Evolutionary conservation across 2,797 vertebrate species (phyloP), one percentile per base, ranked within the genome.

Genomic region (Alfaro cultratus): DNA sequence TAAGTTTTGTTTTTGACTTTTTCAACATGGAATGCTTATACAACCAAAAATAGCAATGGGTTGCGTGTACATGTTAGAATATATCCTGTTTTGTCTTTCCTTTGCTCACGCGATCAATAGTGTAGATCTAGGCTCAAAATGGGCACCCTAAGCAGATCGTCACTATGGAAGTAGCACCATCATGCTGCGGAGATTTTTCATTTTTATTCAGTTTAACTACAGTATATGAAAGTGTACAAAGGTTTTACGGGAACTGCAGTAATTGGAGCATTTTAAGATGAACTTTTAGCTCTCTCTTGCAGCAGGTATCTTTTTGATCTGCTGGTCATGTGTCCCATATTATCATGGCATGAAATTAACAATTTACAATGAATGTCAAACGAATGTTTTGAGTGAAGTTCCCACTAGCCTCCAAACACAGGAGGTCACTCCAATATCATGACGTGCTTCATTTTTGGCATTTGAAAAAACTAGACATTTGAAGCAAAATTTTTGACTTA

Each of bases 381-480:
- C 21, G 13, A 70, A 21, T 31, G 29, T 62, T 34, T 62, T 62
- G 57, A 36, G 60, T 21, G 16, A 36, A 64, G 16, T 10, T 36
- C 60, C 31, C 31, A 62, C 31, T 15, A 62, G 0, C 16, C 60
- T 36, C 31, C 16, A 36, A 64, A 41, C 67, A 15, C 26, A 23
- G 15, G 36, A 5, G 0, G 62, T 29, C 46, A 34, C 26, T 80
- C 21, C 43, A 74, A 75, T 34, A 21, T 26, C 9, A 81, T 23
- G 12, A 15, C 23, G 4, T 77, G 36, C 18, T 75, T 23, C 34
- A 49, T 45, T 75, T 78, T 62, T 78, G 21, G 8, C 74, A 36
- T 31, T 29, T 70, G 43, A 82, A 76, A 53, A 31, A 16, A 3
- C 53, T 29, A 71, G 77, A 68, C 23, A 60, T 81, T 79, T 71